A percentile compares a stretch with the other conserved stretches of the same genome.
Evolutionary conservation across 2,888 invertebrate species (phyloP).

Genomic region (Agriopis aurantiaria): DNA sequence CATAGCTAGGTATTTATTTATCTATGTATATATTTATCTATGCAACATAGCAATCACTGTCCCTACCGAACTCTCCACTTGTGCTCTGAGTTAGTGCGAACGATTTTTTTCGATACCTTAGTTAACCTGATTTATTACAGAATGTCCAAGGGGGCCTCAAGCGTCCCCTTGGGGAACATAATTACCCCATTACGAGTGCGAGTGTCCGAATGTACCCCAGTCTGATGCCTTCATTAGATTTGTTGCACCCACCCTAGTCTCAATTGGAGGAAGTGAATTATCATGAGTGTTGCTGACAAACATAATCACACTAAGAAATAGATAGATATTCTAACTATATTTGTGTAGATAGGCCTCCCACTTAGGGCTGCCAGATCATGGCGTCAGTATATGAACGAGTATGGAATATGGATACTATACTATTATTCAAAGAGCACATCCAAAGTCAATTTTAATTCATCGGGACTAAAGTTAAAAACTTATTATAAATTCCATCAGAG

Average conservation of each 20-base stretch:
- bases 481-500: too few relatives aligned
- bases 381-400: too few relatives aligned
- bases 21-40: too few relatives aligned
- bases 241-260: constrained; percentile 59
- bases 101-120: constrained; percentile 56
- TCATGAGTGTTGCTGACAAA: constrained; percentile 3
- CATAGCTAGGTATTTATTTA: too few relatives aligned
- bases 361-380: too few relatives aligned
- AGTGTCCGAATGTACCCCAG: constrained; percentile 57
- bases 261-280: constrained; percentile 37
- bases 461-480: too few relatives aligned
- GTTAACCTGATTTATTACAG: constrained; percentile 75
- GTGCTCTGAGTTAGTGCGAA: constrained; percentile 53
- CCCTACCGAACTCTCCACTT: not conserved
- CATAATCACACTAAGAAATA: not conserved
- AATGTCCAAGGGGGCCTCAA: constrained; percentile 57
- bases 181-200: constrained; percentile 50
- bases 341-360: not conserved
- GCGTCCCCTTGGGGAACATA: constrained; percentile 67
- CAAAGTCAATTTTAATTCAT: too few relatives aligned
- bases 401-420: too few relatives aligned
- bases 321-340: constrained; percentile 34
- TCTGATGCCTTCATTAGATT: constrained; percentile 64
- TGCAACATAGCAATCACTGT: too few relatives aligned
- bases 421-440: too few relatives aligned